These are phyloP conservation scores for Poicephalus gulielmi DNA, from an alignment of 2,113 vertebrate species.

Conservation along the genomic window DNA sequence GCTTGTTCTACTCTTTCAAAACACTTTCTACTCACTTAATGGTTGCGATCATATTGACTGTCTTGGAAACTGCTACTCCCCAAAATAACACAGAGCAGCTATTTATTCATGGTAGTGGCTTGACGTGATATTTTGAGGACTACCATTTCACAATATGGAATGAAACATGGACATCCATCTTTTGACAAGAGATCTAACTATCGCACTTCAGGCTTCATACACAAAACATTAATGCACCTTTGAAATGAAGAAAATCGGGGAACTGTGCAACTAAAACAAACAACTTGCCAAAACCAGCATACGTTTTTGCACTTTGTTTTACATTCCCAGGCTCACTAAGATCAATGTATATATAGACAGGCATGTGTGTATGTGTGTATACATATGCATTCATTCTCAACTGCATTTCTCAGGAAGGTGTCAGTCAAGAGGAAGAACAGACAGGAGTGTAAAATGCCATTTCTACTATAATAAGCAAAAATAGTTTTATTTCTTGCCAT, in stretches of 20 bases:
- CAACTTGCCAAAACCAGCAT: conserved; percentile 26
- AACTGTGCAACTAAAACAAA: conserved; percentile 11
- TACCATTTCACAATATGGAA: not conserved
- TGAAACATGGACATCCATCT: not conserved
- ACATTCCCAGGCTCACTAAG: not conserved
- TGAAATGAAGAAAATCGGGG: not conserved
- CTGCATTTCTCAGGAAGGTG: not conserved
- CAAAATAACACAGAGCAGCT: not conserved
- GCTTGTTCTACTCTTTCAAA: conserved; percentile 8
- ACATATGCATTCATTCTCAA: not conserved
- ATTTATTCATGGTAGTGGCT: not conserved
- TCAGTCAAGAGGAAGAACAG: not conserved
- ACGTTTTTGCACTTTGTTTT: conserved; percentile 25
- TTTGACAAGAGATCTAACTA: not conserved
- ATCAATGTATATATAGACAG: conserved; percentile 8
- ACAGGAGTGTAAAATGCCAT: not conserved
- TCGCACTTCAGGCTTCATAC: not conserved
- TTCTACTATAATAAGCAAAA: not conserved
- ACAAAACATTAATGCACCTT: conserved; percentile 6
- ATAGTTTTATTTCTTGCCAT: not conserved
- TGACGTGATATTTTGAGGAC: not conserved
- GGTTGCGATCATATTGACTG: not conserved
- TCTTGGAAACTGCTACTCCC: not conserved
- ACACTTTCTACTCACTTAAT: not conserved
- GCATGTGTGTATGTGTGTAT: not conserved